phyloP scores from a whole-genome alignment of 2,797 vertebrate genomes.

The Prionace glauca region DNA sequence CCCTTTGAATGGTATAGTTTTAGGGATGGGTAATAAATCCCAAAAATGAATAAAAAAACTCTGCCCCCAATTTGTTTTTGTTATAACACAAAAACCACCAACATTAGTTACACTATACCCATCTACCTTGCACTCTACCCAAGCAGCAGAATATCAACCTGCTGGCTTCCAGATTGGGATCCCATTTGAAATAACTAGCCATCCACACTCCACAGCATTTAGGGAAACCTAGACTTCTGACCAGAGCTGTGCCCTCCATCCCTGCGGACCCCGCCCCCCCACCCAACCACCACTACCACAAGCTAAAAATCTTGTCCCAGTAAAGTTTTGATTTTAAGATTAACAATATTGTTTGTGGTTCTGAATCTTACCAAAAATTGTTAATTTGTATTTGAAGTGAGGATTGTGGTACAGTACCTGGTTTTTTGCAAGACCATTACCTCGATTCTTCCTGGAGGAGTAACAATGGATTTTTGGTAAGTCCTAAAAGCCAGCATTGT shows the following conservation, averaged over 20 bases:
- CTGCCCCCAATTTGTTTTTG: too few species aligned
- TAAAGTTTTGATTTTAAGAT: background rate
- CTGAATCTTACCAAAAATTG: background rate
- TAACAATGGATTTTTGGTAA: conserved; percentile 69
- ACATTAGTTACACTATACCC: background rate
- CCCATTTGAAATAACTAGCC: background rate
- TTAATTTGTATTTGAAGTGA: conserved; percentile 54
- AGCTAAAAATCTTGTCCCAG: background rate
- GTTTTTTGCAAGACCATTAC: conserved; percentile 71
- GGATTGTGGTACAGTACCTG: conserved; percentile 53
- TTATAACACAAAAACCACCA: background rate
- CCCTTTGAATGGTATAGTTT: too few species aligned
- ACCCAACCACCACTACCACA: too few species aligned
- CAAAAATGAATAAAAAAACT: too few species aligned
- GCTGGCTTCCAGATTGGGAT: background rate
- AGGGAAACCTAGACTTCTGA: background rate
- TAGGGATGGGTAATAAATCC: too few species aligned
- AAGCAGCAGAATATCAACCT: background rate
- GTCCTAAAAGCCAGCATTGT: conserved; percentile 40
- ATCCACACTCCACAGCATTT: background rate
- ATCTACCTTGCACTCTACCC: background rate
- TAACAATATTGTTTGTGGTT: background rate
- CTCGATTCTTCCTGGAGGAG: conserved; percentile 78
- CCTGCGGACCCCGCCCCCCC: too few species aligned
- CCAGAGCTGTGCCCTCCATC: background rate